Evolutionary conservation across 2,888 invertebrate species (phyloP).

Genomic region (Chymomyza procnemis): DNA sequence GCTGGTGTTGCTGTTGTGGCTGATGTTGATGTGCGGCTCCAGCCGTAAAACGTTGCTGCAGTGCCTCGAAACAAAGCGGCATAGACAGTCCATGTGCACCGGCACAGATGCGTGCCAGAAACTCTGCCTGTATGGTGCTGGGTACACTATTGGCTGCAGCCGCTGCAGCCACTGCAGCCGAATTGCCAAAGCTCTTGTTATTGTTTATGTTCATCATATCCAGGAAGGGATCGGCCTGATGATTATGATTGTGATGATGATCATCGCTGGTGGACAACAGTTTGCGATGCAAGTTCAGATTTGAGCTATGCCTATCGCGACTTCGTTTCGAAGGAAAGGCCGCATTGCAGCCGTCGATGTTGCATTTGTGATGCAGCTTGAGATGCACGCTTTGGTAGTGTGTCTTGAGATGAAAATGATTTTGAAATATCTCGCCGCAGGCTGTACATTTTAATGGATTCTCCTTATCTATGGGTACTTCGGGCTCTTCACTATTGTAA

Average conservation of each 20-base stretch:
- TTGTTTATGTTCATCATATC: slow-evolving; percentile 66
- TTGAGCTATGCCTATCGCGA: slow-evolving; percentile 94
- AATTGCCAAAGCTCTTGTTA: slow-evolving; percentile 39
- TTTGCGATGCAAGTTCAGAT: slow-evolving; percentile 93
- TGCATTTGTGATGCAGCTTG: slow-evolving; percentile 96
- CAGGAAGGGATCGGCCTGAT: slow-evolving; percentile 52
- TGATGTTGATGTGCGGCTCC: slow-evolving; percentile 16
- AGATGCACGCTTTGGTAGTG: slow-evolving; percentile 97
- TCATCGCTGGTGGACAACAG: slow-evolving; percentile 84
- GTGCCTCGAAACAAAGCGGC: slow-evolving; percentile 83
- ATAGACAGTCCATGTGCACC: slow-evolving; percentile 81
- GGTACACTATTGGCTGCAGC: slow-evolving; percentile 62
- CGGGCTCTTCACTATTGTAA: slow-evolving; percentile 80
- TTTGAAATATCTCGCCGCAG: slow-evolving; percentile 95
- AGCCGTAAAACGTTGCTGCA: slow-evolving; percentile 79
- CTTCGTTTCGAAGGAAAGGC: slow-evolving; percentile 95
- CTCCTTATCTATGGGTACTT: slow-evolving; percentile 94
- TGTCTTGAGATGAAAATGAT: slow-evolving; percentile 94
- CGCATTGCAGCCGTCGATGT: slow-evolving; percentile 95
- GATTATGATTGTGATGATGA: slow-evolving; percentile 33
- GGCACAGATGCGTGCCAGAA: slow-evolving; percentile 88
- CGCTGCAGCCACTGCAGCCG: slow-evolving; percentile 12
- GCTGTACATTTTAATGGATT: slow-evolving; percentile 94
- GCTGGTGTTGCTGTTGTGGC: slow-evolving; percentile 19
- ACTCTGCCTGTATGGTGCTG: slow-evolving; percentile 87